These are phyloP conservation scores for Rhinichthys osculus DNA, from an alignment of 2,797 vertebrate species.

Conservation along the genomic window DNA sequence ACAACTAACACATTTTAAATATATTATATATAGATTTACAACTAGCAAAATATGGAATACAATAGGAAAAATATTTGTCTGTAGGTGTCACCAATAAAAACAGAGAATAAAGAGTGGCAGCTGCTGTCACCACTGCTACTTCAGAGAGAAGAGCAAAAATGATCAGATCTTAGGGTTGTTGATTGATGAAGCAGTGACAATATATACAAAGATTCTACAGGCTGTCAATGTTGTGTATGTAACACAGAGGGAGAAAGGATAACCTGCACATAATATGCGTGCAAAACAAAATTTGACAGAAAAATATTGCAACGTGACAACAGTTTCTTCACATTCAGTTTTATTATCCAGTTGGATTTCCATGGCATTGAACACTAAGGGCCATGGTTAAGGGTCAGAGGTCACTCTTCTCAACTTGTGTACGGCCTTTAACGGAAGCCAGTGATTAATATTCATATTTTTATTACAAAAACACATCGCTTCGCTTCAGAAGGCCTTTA, in stretches of 20 bases:
- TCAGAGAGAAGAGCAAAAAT: constrained; percentile 7
- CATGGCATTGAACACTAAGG: no score
- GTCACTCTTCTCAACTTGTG: no score
- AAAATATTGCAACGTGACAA: neutral
- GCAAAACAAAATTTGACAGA: neutral
- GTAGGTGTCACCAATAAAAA: constrained; percentile 9
- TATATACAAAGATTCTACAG: neutral
- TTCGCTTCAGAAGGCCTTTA: no score
- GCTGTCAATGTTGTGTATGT: constrained; percentile 2
- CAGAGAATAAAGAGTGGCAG: neutral
- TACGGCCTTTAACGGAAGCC: no score
- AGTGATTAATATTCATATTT: no score
- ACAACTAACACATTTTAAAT: neutral
- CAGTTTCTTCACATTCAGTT: neutral
- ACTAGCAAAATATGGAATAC: neutral
- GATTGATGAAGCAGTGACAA: constrained; percentile 36
- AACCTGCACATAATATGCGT: neutral
- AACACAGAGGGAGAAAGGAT: constrained; percentile 14
- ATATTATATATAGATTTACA: constrained; percentile 1
- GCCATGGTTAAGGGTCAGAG: no score
- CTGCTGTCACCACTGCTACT: constrained; percentile 8
- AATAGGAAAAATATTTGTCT: neutral
- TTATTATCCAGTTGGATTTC: constrained; percentile 8
- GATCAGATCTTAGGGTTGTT: constrained; percentile 15
- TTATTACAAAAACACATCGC: no score